Conservation (phyloP, 1,140 invertebrate genomes). For the Hypsibius dujardini region DNA sequence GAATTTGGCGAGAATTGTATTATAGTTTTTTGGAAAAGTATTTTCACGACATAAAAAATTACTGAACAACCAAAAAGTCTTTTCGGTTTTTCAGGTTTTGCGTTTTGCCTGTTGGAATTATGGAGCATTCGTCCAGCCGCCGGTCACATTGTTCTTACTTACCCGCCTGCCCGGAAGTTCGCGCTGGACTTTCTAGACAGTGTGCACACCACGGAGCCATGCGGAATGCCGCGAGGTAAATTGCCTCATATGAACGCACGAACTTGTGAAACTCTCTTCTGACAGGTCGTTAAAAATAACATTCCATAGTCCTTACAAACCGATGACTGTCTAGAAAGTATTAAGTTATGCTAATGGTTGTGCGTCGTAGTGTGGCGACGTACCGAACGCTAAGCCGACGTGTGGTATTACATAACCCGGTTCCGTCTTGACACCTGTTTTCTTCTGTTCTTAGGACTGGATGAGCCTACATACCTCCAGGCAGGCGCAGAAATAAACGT, state of each 20-base stretch:
- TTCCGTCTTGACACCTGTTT: not conserved
- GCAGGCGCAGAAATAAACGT: slow-evolving; percentile 67
- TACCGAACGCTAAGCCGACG: not conserved
- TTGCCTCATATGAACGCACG: slow-evolving; percentile 16
- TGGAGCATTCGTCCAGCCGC: too few relatives aligned
- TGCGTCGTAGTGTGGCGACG: not conserved
- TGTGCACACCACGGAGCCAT: slow-evolving; percentile 65
- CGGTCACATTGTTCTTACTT: slow-evolving; percentile 32
- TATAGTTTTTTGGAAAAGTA: too few relatives aligned
- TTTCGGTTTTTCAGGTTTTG: too few relatives aligned
- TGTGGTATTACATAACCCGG: too few relatives aligned
- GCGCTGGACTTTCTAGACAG: slow-evolving; percentile 86
- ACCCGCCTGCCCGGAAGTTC: slow-evolving; percentile 41
- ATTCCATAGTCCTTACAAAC: not conserved
- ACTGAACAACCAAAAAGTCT: too few relatives aligned
- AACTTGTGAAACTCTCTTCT: not conserved
- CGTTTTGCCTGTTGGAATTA: too few relatives aligned
- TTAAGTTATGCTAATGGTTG: not conserved
- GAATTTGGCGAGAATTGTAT: too few relatives aligned
- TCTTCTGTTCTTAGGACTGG: slow-evolving; percentile 28
- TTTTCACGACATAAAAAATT: too few relatives aligned
- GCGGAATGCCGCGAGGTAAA: slow-evolving; percentile 85
- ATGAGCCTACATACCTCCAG: slow-evolving; percentile 57
- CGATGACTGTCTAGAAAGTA: not conserved
- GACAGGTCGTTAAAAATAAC: too few relatives aligned